Evolutionary conservation across 1,140 invertebrate genomes (phyloP), one percentile per base, ranked within the genome.

Genomic region (Ridgeia piscesae): DNA sequence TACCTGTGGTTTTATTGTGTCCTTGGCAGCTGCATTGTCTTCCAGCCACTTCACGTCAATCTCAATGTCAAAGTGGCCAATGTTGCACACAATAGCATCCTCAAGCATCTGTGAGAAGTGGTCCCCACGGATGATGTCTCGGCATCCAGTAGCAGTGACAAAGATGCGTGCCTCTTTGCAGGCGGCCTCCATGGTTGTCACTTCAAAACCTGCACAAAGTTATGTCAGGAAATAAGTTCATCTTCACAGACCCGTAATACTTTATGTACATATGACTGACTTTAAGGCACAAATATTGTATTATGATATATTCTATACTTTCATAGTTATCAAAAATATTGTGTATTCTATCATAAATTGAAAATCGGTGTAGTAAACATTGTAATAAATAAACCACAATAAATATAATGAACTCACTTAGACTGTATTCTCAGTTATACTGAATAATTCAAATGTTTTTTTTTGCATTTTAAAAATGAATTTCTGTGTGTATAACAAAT

Each of bases 61-160:
- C 97, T 99, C 99, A 96, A 98, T 99, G 95, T 98, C 98, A 96
- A 99, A 99, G 96, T 99, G 99, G 33, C 99, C 99, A 92, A 99
- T 99, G 95, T 99, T 99, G 95, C 99, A 99, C 89, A 99, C 98
- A 95, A 99, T 99, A 33, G 98, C 97, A 96, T 99, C 99, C 95
- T 99, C 98, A 93, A 97, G 97, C 98, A 99, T 99, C 94, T 97
- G 97, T 58, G 97, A 94, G 94, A 99, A 98, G 96, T 99, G 99
- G 89, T 98, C 96, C 31, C 97, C 97, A 91, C 96, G 96, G 93
- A 99, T 98, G 92, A 99, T 99, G 94, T 98, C 98, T 94, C 98
- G 98, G 96, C 99, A 99, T 77, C 99, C 99, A 42, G 99, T 99
- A 14, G 99, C 98, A 11, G 99, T 99, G 0, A 99, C 99, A 96